Percentiles rank a stretch among this genome's conserved stretches.
Evolutionary conservation across 2,113 vertebrate species (phyloP).

Genomic region (Microcebus griseorufus): DNA sequence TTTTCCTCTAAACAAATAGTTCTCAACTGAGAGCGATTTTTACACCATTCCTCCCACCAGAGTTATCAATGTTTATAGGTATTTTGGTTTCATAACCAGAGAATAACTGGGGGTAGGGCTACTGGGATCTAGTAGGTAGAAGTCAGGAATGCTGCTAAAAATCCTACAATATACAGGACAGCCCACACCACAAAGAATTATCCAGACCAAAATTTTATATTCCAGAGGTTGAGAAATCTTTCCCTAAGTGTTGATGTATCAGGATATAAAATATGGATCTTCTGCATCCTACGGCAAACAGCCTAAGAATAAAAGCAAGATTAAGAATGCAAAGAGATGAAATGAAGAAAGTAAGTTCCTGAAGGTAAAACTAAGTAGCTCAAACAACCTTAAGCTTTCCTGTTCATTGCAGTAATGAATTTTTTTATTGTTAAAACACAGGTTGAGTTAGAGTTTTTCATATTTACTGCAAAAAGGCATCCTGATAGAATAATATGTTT

Average conservation of each 20-base stretch:
- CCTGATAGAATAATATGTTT: background rate
- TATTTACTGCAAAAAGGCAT: background rate
- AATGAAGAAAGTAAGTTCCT: too few species aligned
- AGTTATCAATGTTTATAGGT: background rate
- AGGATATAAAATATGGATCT: background rate
- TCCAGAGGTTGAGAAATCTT: background rate
- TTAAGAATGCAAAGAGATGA: background rate
- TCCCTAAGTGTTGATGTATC: background rate
- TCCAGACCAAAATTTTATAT: background rate
- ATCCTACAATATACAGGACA: background rate
- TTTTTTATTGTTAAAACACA: background rate
- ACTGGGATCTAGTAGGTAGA: background rate
- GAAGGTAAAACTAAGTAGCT: background rate
- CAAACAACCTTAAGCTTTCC: background rate
- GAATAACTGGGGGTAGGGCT: background rate
- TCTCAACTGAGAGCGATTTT: background rate
- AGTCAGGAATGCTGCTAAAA: background rate
- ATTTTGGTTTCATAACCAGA: background rate
- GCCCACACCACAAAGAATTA: background rate
- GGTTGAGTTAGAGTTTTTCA: background rate
- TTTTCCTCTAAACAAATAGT: background rate
- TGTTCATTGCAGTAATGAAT: background rate
- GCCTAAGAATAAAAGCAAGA: too few species aligned
- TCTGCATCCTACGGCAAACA: background rate
- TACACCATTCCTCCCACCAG: rapidly evolving